A percentile compares a stretch with the other conserved stretches of the same genome.
These are phyloP conservation scores for Theretra japonica DNA, from an alignment of 2,888 invertebrate species.

Conservation along the genomic window DNA sequence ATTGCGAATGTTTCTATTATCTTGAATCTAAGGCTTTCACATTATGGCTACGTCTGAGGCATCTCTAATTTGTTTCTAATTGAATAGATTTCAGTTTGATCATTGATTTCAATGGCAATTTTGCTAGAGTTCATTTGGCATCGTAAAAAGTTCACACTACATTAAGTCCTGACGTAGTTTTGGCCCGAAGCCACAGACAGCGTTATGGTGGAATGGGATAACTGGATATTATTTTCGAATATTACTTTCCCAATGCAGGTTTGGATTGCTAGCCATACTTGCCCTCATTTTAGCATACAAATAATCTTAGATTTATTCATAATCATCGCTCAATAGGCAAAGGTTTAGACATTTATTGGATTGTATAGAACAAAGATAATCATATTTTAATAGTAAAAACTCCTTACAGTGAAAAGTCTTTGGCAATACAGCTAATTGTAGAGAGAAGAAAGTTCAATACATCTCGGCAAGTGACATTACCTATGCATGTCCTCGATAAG, in stretches of 20 bases:
- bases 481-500: conserved; percentile 23
- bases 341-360: neutral
- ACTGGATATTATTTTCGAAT: conserved; percentile 48
- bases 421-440: neutral
- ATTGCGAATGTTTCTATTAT: too few species aligned
- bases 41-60: too few species aligned
- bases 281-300: conserved; percentile 40
- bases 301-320: conserved; percentile 38
- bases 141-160: conserved; percentile 72
- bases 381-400: neutral
- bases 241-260: conserved; percentile 41
- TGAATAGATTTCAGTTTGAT: conserved; percentile 32
- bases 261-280: conserved; percentile 30
- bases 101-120: conserved; percentile 55
- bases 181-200: conserved; percentile 70
- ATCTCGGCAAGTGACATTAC: conserved; percentile 2
- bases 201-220: conserved; percentile 47
- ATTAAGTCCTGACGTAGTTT: conserved; percentile 65
- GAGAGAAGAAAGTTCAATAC: neutral
- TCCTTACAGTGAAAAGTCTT: neutral
- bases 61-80: conserved; percentile 8
- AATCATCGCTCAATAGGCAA: neutral
- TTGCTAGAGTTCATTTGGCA: conserved; percentile 71
- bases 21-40: too few species aligned
- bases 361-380: neutral